A percentile compares a stretch with the other conserved stretches of the same genome.
Evolutionary conservation across 2,797 vertebrate genomes (phyloP).

Genomic region (Enteromius thamalakanensis): DNA sequence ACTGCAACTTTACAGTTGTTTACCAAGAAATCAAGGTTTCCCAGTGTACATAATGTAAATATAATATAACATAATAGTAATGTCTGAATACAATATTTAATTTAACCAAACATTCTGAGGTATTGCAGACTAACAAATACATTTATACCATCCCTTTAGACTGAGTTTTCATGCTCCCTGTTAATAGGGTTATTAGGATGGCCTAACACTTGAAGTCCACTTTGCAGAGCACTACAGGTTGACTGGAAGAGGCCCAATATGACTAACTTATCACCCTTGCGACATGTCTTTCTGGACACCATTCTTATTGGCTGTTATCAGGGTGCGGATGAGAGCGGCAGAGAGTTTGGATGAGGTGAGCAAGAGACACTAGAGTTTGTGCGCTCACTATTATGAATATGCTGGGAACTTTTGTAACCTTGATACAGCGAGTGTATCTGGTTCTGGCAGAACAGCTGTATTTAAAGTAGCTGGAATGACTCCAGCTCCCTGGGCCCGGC

Average conservation of each 20-base stretch:
- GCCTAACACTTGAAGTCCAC: constrained; percentile 4
- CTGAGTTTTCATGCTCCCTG: constrained; percentile 1
- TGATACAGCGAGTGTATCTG: constrained; percentile 54
- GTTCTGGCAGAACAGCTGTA: constrained; percentile 61
- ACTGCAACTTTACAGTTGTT: too few relatives aligned
- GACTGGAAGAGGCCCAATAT: background rate
- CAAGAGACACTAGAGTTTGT: constrained; percentile 7
- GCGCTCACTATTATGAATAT: constrained; percentile 12
- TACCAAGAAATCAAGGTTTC: background rate
- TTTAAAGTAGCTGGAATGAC: constrained; percentile 66
- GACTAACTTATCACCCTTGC: background rate
- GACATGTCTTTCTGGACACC: constrained; percentile 12
- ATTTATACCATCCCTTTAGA: background rate
- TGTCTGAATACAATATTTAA: background rate
- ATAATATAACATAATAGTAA: too few relatives aligned
- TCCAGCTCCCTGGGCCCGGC: constrained; percentile 66
- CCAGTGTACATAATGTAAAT: background rate
- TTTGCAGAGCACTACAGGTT: background rate
- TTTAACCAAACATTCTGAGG: background rate
- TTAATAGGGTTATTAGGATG: background rate
- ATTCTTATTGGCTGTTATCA: constrained; percentile 17
- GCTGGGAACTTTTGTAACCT: constrained; percentile 58
- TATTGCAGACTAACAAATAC: too few relatives aligned
- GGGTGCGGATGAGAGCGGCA: background rate
- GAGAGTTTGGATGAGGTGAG: background rate